Base-by-base conservation (phyloP, 2,113 vertebrate genomes). In the Thinocorus orbignyianus region DNA sequence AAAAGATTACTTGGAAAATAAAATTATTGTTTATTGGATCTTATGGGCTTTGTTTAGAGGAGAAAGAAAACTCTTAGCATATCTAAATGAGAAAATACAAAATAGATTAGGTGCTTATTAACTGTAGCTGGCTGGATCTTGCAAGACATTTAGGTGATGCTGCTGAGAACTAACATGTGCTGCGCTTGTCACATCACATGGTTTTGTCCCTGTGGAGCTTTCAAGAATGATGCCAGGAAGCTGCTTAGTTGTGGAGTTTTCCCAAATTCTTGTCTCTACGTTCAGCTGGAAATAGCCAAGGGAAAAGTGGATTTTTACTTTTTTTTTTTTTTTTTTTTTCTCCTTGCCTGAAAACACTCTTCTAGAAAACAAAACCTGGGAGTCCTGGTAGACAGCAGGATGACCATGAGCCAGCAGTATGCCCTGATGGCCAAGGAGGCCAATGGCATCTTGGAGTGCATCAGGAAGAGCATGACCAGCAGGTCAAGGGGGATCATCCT, bases 161-260 rank as follows among this genome's bases (percentile, higher is more conserved):
- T 58, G 61, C 69, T 65, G 70, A 57, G 48, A 39, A 80, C 57
- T 64, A 25, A 44, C 9, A 9, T 13, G 3, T 62, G 51, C 51
- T 49, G 55, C 7, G 4, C 72, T 77, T 69, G 31, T 83, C 69
- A 35, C 1, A 3, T n/a, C 0, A 0, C 19, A 30, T 61, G 1
- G 0, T 76, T 95, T 91, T 81, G 37, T 65, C 17, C 54, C 65
- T 23, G 33, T 49, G 9, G 33, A 72, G 23, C 28, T 87, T 84
- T 73, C 44, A 69, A 22, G 17, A 41, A 41, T 33, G 58, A 16
- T 28, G 15, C 15, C 58, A 28, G 18, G 12, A 10, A 87, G 20
- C n/a, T 52, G 7, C n/a, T 93, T 2, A 0, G 3, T 48, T 82
- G 13, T 48, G 12, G 15, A 65, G 42, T 65, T 74, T 65, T 70